phyloP scores from a whole-genome alignment of 1,140 invertebrate genomes.

The Drosophila repleta region DNA sequence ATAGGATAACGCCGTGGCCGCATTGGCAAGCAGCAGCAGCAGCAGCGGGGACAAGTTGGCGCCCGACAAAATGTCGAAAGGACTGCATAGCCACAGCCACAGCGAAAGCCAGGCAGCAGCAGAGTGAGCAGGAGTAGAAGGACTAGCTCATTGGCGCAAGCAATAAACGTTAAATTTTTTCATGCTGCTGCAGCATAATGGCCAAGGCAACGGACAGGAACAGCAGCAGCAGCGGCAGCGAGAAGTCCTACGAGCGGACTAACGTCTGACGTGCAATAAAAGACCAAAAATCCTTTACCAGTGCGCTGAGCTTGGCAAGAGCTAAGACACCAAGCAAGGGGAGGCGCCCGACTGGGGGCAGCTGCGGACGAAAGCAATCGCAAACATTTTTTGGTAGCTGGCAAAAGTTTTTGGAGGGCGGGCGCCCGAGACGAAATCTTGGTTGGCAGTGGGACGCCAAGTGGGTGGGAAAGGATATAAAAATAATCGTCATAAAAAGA shows the following conservation, averaged over 20 bases:
- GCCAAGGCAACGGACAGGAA: slow-evolving; percentile 47
- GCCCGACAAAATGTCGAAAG: slow-evolving; percentile 70
- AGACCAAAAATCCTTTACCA: slow-evolving; percentile 82
- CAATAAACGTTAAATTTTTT: slow-evolving; percentile 83
- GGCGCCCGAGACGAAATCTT: slow-evolving; percentile 7
- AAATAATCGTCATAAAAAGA: slow-evolving; percentile 78
- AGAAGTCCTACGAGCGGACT: slow-evolving; percentile 65
- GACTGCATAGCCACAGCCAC: slow-evolving; percentile 48
- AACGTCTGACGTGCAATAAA: slow-evolving; percentile 81
- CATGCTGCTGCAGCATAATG: slow-evolving; percentile 65
- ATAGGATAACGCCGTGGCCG: slow-evolving; percentile 54
- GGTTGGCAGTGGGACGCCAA: background rate
- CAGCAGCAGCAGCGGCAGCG: slow-evolving; percentile 16
- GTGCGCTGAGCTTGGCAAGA: slow-evolving; percentile 75
- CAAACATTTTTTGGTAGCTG: slow-evolving; percentile 58
- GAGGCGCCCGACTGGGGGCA: no score
- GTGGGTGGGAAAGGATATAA: slow-evolving; percentile 51
- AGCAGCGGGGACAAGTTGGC: slow-evolving; percentile 64
- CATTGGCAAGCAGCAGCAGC: slow-evolving; percentile 26
- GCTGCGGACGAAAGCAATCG: slow-evolving; percentile 44
- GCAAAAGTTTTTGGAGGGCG: slow-evolving; percentile 46
- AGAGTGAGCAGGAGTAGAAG: slow-evolving; percentile 35
- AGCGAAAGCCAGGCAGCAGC: background rate
- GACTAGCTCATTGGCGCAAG: slow-evolving; percentile 79
- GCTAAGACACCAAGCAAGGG: slow-evolving; percentile 25